Percentiles rank a stretch among this genome's conserved stretches.
phyloP scores from a whole-genome alignment of 2,888 invertebrate genomes.

The Coleophora deauratella region DNA sequence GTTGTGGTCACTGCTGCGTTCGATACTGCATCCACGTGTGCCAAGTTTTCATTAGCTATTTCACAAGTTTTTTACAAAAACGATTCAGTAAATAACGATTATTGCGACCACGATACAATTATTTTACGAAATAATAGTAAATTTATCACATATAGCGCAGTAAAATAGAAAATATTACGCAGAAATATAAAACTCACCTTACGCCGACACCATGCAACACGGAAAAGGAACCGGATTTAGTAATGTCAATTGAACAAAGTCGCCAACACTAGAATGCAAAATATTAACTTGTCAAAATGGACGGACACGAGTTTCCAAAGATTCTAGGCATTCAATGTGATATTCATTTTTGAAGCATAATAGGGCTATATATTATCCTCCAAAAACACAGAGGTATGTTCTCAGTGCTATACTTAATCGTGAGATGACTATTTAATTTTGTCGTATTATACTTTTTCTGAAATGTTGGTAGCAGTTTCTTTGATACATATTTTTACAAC shows the following conservation, averaged over 20 bases:
- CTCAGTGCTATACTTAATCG: too few relatives aligned
- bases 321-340: too few relatives aligned
- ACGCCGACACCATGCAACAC: slow-evolving; percentile 70
- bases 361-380: too few relatives aligned
- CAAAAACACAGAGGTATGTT: too few relatives aligned
- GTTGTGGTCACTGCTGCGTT: slow-evolving; percentile 4
- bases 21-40: slow-evolving; percentile 17
- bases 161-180: slow-evolving; percentile 30
- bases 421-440: too few relatives aligned
- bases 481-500: too few relatives aligned
- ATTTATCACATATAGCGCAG: slow-evolving; percentile 20
- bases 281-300: too few relatives aligned
- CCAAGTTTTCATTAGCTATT: not conserved
- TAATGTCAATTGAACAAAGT: not conserved
- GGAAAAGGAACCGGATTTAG: slow-evolving; percentile 50
- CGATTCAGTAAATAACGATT: slow-evolving; percentile 1
- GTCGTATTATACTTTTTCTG: too few relatives aligned
- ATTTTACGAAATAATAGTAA: slow-evolving; percentile 1
- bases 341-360: too few relatives aligned
- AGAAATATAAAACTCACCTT: slow-evolving; percentile 55
- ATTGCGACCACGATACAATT: slow-evolving; percentile 17
- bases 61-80: slow-evolving; percentile 11
- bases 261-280: too few relatives aligned
- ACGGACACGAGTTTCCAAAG: too few relatives aligned
- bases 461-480: too few relatives aligned